These are phyloP conservation scores for Tiliqua scincoides DNA, from an alignment of 2,113 vertebrate species.

Conservation along the genomic window DNA sequence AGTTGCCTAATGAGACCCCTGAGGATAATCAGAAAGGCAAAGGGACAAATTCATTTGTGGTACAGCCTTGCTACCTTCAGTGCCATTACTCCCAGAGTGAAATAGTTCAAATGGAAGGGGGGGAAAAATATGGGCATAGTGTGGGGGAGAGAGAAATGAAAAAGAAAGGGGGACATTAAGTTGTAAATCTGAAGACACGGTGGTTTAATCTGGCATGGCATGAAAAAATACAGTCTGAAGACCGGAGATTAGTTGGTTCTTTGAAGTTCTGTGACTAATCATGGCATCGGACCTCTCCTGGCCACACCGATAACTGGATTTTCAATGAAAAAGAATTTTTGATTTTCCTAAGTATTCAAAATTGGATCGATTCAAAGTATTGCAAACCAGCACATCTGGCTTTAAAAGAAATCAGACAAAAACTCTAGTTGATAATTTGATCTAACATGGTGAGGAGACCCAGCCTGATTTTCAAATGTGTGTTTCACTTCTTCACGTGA, in stretches of 20 bases:
- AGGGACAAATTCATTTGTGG: conserved; percentile 14
- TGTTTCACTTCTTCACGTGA: not conserved
- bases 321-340: not conserved
- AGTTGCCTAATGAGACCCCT: conserved; percentile 56
- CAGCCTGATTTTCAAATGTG: not conserved
- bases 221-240: not conserved
- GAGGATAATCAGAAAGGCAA: conserved; percentile 19
- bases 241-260: not conserved
- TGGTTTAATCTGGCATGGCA: not conserved
- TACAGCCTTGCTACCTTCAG: not conserved
- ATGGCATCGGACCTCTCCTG: not conserved
- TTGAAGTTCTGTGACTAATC: not conserved
- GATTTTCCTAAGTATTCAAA: not conserved
- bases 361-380: not conserved
- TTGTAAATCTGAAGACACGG: not conserved
- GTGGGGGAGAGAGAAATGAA: not conserved
- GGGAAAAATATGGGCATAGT: not conserved
- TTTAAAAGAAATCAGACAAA: not conserved
- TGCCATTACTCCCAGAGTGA: not conserved
- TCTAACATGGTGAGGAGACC: not conserved
- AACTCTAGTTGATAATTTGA: not conserved
- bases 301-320: not conserved
- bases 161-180: not conserved
- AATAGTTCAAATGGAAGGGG: not conserved
- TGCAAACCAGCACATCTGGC: not conserved